A percentile compares a stretch with the other conserved stretches of the same genome.
Evolutionary conservation across 2,888 invertebrate genomes (phyloP).

Genomic region (Drosophila paucipuncta): DNA sequence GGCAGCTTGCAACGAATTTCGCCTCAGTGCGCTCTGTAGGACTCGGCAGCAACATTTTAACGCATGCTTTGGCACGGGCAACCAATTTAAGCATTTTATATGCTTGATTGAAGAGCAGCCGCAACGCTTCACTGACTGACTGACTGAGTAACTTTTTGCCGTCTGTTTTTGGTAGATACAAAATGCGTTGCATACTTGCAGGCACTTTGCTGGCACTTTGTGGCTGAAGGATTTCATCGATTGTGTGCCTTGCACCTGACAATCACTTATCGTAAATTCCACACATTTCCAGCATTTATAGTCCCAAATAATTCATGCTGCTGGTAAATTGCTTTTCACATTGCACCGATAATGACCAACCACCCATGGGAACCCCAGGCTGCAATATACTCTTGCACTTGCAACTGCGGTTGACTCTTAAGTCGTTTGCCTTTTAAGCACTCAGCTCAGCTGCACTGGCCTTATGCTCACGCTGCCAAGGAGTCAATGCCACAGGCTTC

Average conservation of each 20-base stretch:
- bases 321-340: slow-evolving; percentile 22
- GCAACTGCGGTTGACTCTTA: slow-evolving; percentile 25
- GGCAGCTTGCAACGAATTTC: slow-evolving; percentile 25
- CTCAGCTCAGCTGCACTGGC: slow-evolving; percentile 9
- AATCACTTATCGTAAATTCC: slow-evolving; percentile 39
- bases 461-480: slow-evolving; percentile 11
- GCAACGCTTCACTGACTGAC: slow-evolving; percentile 24
- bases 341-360: slow-evolving; percentile 11
- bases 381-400: slow-evolving; percentile 6
- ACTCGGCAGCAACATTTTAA: slow-evolving; percentile 50
- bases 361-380: background rate
- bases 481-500: slow-evolving; percentile 40
- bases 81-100: slow-evolving; percentile 57
- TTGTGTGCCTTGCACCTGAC: slow-evolving; percentile 42
- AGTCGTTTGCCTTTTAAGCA: slow-evolving; percentile 27
- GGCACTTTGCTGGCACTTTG: slow-evolving; percentile 27
- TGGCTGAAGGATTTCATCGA: slow-evolving; percentile 29
- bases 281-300: slow-evolving; percentile 10
- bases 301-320: slow-evolving; percentile 26
- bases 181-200: slow-evolving; percentile 39
- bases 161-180: slow-evolving; percentile 8
- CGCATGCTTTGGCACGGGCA: slow-evolving; percentile 60
- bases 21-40: slow-evolving; percentile 4
- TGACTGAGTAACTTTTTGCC: slow-evolving; percentile 5
- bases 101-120: slow-evolving; percentile 36